A percentile compares a stretch with the other conserved stretches of the same genome.
Evolutionary conservation across 2,888 invertebrate genomes (phyloP).

Genomic region (Apocheima hispidaria): DNA sequence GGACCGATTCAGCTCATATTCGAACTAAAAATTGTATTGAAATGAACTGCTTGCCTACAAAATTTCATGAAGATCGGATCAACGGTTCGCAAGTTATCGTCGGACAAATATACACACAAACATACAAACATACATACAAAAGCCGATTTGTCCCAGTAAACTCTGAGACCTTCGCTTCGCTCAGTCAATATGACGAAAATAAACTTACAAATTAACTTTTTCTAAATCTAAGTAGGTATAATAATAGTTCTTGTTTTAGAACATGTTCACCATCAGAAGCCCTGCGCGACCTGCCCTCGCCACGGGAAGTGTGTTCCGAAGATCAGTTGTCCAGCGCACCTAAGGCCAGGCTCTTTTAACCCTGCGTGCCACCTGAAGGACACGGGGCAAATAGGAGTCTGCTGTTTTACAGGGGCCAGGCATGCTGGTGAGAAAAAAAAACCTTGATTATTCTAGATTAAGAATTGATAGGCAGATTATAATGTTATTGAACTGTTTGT

Average conservation of each 20-base stretch:
- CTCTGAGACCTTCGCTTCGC: too few species aligned
- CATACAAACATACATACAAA: too few species aligned
- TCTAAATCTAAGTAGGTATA: too few species aligned
- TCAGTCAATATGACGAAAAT: too few species aligned
- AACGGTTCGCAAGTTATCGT: too few species aligned
- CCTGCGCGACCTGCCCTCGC: constrained; percentile 75
- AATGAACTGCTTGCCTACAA: too few species aligned
- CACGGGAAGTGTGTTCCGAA: constrained; percentile 86
- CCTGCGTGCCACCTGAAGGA: constrained; percentile 82
- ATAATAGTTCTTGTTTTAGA: constrained; percentile 3
- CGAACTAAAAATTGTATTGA: too few species aligned
- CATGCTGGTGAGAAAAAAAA: constrained; percentile 77
- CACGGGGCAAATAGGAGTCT: constrained; percentile 81
- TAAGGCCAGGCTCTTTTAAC: constrained; percentile 69
- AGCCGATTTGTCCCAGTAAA: too few species aligned
- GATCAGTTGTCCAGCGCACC: constrained; percentile 89
- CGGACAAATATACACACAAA: too few species aligned
- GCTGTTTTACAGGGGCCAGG: constrained; percentile 87
- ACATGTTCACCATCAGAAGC: neutral
- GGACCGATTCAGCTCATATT: too few species aligned
- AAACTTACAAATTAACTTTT: too few species aligned
- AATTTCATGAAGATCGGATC: too few species aligned
- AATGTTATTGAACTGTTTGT: neutral
- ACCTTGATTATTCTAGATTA: neutral
- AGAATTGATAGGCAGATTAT: neutral